A percentile compares a stretch with the other conserved stretches of the same genome.
Evolutionary conservation across 2,113 vertebrate species (phyloP).

Genomic region (Chunga burmeisteri): DNA sequence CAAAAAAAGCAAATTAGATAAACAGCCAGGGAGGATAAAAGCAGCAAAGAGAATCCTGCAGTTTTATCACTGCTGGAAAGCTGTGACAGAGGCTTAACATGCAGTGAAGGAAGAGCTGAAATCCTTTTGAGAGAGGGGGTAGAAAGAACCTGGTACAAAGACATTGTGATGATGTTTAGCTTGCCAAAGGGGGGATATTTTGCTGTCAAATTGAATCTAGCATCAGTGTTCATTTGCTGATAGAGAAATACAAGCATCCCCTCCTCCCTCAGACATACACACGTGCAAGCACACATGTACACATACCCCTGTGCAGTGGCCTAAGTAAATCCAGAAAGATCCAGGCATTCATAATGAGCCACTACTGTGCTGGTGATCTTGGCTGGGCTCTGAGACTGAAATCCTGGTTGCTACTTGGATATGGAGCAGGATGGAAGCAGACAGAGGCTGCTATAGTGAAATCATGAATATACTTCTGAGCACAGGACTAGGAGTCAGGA

Average conservation of each 20-base stretch:
- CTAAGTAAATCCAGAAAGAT: background rate
- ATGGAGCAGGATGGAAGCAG: background rate
- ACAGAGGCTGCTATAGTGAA: background rate
- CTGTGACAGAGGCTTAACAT: background rate
- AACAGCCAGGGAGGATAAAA: conserved; percentile 32
- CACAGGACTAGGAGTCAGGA: background rate
- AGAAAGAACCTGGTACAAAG: background rate
- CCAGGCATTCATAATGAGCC: background rate
- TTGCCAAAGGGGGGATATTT: background rate
- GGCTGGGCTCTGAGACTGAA: background rate
- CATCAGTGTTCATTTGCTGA: background rate
- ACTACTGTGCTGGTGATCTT: background rate
- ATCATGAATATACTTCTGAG: background rate
- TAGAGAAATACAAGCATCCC: background rate
- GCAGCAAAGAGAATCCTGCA: background rate
- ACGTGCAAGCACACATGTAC: background rate
- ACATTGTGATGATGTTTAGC: background rate
- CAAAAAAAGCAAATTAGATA: conserved; percentile 64
- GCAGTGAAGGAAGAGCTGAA: background rate
- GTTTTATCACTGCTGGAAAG: background rate
- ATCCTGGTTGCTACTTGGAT: background rate
- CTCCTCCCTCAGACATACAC: background rate
- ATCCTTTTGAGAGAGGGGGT: background rate
- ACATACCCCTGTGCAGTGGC: background rate
- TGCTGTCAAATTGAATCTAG: conserved; percentile 10